These are phyloP conservation scores for Saccostrea cuccullata DNA, from an alignment of 1,140 invertebrate species.

Conservation along the genomic window DNA sequence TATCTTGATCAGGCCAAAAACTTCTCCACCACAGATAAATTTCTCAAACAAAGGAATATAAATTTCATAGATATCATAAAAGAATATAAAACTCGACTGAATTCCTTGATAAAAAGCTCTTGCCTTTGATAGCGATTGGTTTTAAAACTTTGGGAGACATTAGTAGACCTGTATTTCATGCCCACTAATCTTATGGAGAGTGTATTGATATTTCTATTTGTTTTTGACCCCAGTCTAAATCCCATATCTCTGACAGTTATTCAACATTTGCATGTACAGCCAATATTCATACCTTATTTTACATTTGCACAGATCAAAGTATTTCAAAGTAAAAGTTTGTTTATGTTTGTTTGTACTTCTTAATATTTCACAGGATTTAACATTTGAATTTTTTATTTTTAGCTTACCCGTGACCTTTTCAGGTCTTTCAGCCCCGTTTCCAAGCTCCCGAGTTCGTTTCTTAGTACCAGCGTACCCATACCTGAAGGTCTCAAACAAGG, in stretches of 20 bases:
- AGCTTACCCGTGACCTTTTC: conserved; percentile 52
- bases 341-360: too few species aligned
- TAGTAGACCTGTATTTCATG: neutral
- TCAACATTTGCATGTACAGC: neutral
- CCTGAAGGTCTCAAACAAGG: neutral
- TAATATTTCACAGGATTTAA: neutral
- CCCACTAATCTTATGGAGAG: neutral
- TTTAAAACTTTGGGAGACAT: neutral
- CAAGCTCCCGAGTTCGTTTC: conserved; percentile 52
- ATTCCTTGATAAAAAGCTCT: neutral
- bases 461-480: conserved; percentile 48
- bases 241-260: neutral
- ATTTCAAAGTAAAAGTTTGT: too few species aligned
- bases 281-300: neutral
- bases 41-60: too few species aligned
- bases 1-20: neutral
- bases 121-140: neutral
- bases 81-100: neutral
- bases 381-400: neutral
- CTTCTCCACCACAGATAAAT: too few species aligned
- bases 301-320: neutral
- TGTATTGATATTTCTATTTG: neutral
- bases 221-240: neutral
- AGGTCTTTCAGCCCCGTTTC: conserved; percentile 59
- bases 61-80: neutral